Percentiles rank a stretch among this genome's conserved stretches.
Conservation (phyloP, 2,113 vertebrate genomes). For the Lophura nycthemera region DNA sequence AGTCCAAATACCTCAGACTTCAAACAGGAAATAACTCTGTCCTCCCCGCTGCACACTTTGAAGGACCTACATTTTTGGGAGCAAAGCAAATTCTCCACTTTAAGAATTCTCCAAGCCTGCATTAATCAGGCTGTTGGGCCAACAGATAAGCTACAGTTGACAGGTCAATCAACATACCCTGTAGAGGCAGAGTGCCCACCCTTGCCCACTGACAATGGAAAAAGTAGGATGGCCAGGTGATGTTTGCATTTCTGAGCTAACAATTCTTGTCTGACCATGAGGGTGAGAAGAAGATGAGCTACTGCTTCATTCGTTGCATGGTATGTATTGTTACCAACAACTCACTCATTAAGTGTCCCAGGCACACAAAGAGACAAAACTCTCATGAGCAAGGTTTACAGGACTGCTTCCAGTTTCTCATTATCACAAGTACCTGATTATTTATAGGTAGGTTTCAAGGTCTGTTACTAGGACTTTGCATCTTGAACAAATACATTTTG, state of each 20-base stretch:
- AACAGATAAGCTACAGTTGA: not conserved
- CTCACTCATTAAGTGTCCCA: not conserved
- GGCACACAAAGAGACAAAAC: not conserved
- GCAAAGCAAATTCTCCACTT: not conserved
- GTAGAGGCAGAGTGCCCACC: not conserved
- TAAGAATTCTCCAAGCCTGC: not conserved
- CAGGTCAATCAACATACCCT: not conserved
- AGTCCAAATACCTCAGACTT: not conserved
- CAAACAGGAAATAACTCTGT: not conserved
- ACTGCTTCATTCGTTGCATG: not conserved
- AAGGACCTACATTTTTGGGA: not conserved
- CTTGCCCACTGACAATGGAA: not conserved
- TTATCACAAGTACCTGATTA: not conserved
- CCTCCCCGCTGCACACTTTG: not conserved
- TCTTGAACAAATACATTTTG: not conserved
- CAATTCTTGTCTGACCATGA: accelerated
- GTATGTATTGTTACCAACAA: accelerated
- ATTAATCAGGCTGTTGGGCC: not conserved
- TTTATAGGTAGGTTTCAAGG: not conserved
- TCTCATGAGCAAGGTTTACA: not conserved
- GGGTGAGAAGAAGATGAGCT: not conserved
- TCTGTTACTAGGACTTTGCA: not conserved
- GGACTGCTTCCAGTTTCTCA: not conserved
- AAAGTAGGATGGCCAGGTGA: not conserved
- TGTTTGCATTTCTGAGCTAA: not conserved